Conservation (phyloP, 2,113 vertebrate genomes). For the Sapajus apella region DNA sequence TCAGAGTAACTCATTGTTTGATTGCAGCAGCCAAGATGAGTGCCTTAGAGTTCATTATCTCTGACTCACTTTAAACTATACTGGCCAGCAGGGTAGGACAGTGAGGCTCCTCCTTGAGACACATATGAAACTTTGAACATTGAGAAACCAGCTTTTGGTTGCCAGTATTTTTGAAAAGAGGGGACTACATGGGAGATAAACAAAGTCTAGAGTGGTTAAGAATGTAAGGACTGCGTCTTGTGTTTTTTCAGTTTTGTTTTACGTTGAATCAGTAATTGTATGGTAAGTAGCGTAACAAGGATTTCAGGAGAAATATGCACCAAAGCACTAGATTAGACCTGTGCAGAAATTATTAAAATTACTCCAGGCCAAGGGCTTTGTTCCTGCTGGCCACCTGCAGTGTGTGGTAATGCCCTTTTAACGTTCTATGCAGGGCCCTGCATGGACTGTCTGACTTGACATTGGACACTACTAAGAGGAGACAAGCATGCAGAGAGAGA, state of each 20-base stretch:
- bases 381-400: conserved; percentile 48
- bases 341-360: conserved; percentile 72
- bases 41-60: conserved; percentile 67
- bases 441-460: conserved; percentile 65
- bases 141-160: conserved; percentile 66
- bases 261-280: neutral
- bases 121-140: conserved; percentile 69
- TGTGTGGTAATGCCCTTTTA: conserved; percentile 57
- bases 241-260: neutral
- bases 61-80: conserved; percentile 55
- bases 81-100: conserved; percentile 63
- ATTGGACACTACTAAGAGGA: conserved; percentile 51
- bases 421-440: conserved; percentile 15
- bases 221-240: neutral
- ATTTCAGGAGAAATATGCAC: neutral
- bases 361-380: conserved; percentile 17
- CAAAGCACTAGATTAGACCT: conserved; percentile 39
- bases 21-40: conserved; percentile 53
- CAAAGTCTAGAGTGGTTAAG: conserved; percentile 13
- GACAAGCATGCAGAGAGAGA: conserved; percentile 42
- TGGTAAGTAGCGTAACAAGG: neutral
- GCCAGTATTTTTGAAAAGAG: conserved; percentile 43
- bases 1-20: conserved; percentile 71
- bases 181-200: neutral
- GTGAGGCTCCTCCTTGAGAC: conserved; percentile 62